Evolutionary conservation across 2,113 vertebrate genomes (phyloP).

Genomic region (Brachionichthys hirsutus): DNA sequence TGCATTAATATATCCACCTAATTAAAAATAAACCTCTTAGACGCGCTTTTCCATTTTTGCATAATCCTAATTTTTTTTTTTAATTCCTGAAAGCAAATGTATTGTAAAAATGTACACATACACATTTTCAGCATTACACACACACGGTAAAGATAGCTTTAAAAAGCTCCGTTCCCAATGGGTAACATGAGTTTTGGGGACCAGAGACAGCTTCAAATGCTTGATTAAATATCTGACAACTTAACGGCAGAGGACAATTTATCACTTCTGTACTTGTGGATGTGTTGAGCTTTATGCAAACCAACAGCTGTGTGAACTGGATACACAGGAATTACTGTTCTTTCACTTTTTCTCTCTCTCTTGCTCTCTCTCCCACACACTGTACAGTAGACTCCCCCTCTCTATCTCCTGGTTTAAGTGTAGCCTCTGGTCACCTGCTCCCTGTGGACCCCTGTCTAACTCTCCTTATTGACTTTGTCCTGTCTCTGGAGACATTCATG

Average conservation of each 20-base stretch:
- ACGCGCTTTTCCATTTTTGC: too few species aligned
- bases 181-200: neutral
- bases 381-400: slow-evolving; percentile 16
- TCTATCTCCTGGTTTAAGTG: slow-evolving; percentile 36
- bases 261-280: slow-evolving; percentile 23
- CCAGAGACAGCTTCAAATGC: slow-evolving; percentile 32
- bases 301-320: slow-evolving; percentile 37
- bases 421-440: slow-evolving; percentile 58
- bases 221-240: slow-evolving; percentile 51
- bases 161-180: slow-evolving; percentile 7
- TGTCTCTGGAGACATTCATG: slow-evolving; percentile 55
- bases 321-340: slow-evolving; percentile 13
- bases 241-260: slow-evolving; percentile 24
- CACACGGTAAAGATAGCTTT: slow-evolving; percentile 14
- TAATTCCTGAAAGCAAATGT: too few species aligned
- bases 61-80: too few species aligned
- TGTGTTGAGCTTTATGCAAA: slow-evolving; percentile 20
- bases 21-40: neutral
- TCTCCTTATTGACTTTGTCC: slow-evolving; percentile 67
- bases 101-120: too few species aligned
- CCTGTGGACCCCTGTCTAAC: slow-evolving; percentile 46
- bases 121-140: too few species aligned
- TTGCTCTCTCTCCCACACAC: neutral
- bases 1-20: neutral
- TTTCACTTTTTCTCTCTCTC: neutral